Evolutionary conservation across 2,113 vertebrate genomes (phyloP).

Genomic region (Caranx ignobilis): DNA sequence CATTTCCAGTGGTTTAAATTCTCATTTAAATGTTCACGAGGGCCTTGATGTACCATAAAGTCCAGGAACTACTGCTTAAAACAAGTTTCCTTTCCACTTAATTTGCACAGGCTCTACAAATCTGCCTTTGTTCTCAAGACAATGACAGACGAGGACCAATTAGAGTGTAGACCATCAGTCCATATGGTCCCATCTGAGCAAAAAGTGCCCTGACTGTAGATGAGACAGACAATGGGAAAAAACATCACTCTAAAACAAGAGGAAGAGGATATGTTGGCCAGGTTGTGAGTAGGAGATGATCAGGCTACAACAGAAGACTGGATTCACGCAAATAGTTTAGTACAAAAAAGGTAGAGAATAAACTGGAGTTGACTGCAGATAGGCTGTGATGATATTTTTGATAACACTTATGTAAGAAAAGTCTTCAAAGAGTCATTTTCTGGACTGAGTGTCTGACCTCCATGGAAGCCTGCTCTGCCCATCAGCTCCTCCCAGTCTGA

Average conservation of each 20-base stretch:
- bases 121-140: not conserved
- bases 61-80: not conserved
- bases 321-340: not conserved
- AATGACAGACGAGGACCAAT: conserved; percentile 10
- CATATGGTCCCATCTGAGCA: not conserved
- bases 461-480: conserved; percentile 83
- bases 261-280: not conserved
- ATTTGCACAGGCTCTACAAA: not conserved
- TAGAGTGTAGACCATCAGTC: not conserved
- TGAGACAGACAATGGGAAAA: not conserved
- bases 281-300: not conserved
- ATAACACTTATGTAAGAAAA: not conserved
- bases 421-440: not conserved
- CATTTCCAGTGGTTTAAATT: not conserved
- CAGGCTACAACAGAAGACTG: not conserved
- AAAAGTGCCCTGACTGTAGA: not conserved
- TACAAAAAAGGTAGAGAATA: not conserved
- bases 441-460: conserved; percentile 78
- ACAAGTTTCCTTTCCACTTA: not conserved
- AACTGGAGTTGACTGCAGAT: no score
- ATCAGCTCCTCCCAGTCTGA: conserved; percentile 86
- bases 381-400: no score
- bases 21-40: not conserved
- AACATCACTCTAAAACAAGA: not conserved
- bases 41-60: no score